Base-by-base conservation (phyloP, 1,140 invertebrate species). In the Drosophila tristis region DNA sequence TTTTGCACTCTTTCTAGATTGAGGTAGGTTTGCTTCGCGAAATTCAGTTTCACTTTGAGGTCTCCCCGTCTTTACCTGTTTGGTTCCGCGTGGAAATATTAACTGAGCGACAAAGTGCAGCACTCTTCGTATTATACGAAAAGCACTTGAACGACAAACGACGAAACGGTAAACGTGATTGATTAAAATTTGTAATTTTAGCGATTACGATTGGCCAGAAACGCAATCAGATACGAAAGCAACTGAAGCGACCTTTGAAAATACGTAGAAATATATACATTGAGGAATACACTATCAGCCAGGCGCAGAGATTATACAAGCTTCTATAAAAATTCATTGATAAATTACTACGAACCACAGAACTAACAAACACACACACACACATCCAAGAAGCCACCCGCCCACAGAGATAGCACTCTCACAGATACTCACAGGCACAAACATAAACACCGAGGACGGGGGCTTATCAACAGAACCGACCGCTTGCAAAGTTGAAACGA, bases 341-440 rank as follows among this genome's bases (percentile, higher is more conserved):
- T 86, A 86, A 77, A 86, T 80, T 86, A 86, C 81, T 81, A 87
- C 59, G 81, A 78, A 81, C 59, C 76, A 29, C 61, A 53, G 35
- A 59, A 49, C 53, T 31, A 74, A 54, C 60, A 66, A 47, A 67
- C 42, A 54, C 15, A 45, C 20, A 13, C 23, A 25, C 2, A 11
- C 8, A 6, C 20, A 57, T 8, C 60, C 26, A 45, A 48, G n/a
- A 44, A 26, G 26, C 50, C 47, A 53, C 50, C 35, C 57, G n/a
- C 54, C 58, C 56, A 47, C 50, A 42, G 42, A 63, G 67, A 48
- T 56, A 68, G 48, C 51, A 56, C 23, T 8, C 15, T 25, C 53
- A 39, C 62, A 72, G 35, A 72, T 31, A 59, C 42, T 23, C 5
- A 53, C 5, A 49, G n/a, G 31, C 42, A 62, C 6, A 47, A 56